Evolutionary conservation across 2,888 invertebrate species (phyloP).

Genomic region (Spilarctia lutea): DNA sequence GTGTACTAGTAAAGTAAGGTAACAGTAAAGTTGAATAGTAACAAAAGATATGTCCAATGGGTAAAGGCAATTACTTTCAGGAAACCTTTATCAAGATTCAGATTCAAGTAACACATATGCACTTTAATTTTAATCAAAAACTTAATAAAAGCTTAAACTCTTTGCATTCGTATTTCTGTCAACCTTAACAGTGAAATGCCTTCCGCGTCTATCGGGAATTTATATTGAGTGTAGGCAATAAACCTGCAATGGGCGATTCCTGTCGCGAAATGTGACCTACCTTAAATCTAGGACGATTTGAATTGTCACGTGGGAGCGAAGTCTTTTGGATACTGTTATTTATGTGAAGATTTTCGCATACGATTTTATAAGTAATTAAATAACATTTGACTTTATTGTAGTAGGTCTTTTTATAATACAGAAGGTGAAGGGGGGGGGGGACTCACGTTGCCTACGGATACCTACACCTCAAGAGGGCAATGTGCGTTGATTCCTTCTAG

Average conservation of each 20-base stretch:
- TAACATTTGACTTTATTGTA: neutral
- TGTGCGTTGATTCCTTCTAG: too few relatives aligned
- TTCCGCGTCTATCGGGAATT: slow-evolving; percentile 57
- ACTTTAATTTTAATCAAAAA: too few relatives aligned
- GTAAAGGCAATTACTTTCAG: too few relatives aligned
- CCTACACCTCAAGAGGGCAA: too few relatives aligned
- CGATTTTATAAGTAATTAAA: neutral
- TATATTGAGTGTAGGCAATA: slow-evolving; percentile 60
- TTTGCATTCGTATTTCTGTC: slow-evolving; percentile 2
- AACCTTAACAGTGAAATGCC: slow-evolving; percentile 52
- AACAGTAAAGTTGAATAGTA: too few relatives aligned
- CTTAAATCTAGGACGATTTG: slow-evolving; percentile 41
- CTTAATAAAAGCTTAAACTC: neutral
- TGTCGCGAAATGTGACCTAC: slow-evolving; percentile 41
- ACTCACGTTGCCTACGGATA: too few relatives aligned
- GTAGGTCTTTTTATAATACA: neutral
- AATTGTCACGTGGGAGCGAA: slow-evolving; percentile 18
- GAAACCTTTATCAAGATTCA: too few relatives aligned
- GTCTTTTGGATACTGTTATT: neutral
- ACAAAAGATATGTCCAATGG: too few relatives aligned
- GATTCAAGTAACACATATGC: too few relatives aligned
- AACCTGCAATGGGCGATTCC: slow-evolving; percentile 47
- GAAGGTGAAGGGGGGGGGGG: neutral
- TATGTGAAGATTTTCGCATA: neutral
- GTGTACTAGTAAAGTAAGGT: too few relatives aligned